Evolutionary conservation across 1,140 invertebrate genomes (phyloP), one percentile per base, ranked within the genome.

Genomic region (Lithobius niger): DNA sequence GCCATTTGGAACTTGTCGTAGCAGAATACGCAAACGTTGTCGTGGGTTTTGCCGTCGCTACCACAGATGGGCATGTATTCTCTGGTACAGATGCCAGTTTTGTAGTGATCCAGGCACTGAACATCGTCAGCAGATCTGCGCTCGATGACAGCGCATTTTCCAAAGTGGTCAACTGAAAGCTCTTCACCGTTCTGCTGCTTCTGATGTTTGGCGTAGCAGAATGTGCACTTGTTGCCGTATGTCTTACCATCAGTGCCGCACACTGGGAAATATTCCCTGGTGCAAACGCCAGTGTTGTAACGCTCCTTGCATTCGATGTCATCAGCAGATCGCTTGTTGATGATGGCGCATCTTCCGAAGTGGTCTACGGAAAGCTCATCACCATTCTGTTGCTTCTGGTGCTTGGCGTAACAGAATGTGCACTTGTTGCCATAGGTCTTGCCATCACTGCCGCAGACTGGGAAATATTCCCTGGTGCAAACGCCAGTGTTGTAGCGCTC

Each of bases 401-500:
- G 88, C 22, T 81, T 83, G 58, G 84, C 79, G 52, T 81, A 75
- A n/a, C n/a, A n/a, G n/a, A n/a, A n/a, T n/a, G n/a, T n/a, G n/a
- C n/a, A n/a, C n/a, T n/a, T n/a, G n/a, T n/a, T n/a, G n/a, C n/a
- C n/a, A n/a, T n/a, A n/a, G n/a, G n/a, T n/a, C n/a, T n/a, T n/a
- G n/a, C n/a, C n/a, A n/a, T n/a, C n/a, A n/a, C n/a, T n/a, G n/a
- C n/a, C n/a, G n/a, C n/a, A n/a, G n/a, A n/a, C n/a, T n/a, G n/a
- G n/a, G n/a, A n/a, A n/a, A n/a, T n/a, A n/a, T n/a, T n/a, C n/a
- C n/a, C n/a, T n/a, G n/a, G n/a, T n/a, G n/a, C n/a, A n/a, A n/a
- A n/a, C n/a, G n/a, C n/a, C n/a, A n/a, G n/a, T n/a, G n/a, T n/a
- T n/a, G n/a, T n/a, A n/a, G n/a, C n/a, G n/a, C n/a, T n/a, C n/a